phyloP scores from a whole-genome alignment of 2,113 vertebrate genomes.

The Alaudala cheleensis region DNA sequence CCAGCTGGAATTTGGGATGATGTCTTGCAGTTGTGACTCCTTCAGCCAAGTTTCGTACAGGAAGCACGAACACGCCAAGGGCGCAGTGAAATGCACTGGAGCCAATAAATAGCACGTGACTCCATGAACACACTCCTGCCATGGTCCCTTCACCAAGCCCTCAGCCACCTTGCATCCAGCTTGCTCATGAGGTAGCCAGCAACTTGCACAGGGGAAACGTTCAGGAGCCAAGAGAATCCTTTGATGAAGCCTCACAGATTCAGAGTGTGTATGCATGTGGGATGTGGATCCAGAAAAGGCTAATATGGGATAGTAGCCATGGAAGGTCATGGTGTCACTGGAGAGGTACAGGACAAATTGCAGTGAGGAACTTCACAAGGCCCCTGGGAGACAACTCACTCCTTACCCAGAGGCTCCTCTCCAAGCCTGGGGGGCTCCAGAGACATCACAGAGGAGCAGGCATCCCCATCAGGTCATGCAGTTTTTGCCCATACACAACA shows the following conservation, averaged over 20 bases:
- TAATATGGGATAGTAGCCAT: not conserved
- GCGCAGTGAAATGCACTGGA: not conserved
- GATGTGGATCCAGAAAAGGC: not conserved
- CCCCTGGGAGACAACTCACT: not conserved
- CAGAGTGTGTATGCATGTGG: not conserved
- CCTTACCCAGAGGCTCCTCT: not conserved
- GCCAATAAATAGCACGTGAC: slow-evolving; percentile 29
- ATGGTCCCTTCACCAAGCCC: not conserved
- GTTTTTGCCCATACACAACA: not conserved
- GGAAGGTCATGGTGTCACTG: not conserved
- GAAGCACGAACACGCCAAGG: not conserved
- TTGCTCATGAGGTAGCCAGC: not conserved
- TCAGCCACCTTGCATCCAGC: not conserved
- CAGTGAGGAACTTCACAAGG: not conserved
- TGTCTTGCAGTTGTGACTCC: slow-evolving; percentile 6
- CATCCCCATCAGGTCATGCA: not conserved
- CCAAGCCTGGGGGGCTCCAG: not conserved
- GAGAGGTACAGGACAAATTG: not conserved
- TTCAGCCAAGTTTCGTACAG: slow-evolving; percentile 35
- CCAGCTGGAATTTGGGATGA: slow-evolving; percentile 58
- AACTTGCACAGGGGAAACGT: not conserved
- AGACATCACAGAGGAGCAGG: not conserved
- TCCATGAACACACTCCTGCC: not conserved
- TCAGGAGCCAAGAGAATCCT: not conserved
- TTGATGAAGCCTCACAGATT: not conserved